Conservation (phyloP, 1,140 invertebrate species). For the Oncopeltus fasciatus region DNA sequence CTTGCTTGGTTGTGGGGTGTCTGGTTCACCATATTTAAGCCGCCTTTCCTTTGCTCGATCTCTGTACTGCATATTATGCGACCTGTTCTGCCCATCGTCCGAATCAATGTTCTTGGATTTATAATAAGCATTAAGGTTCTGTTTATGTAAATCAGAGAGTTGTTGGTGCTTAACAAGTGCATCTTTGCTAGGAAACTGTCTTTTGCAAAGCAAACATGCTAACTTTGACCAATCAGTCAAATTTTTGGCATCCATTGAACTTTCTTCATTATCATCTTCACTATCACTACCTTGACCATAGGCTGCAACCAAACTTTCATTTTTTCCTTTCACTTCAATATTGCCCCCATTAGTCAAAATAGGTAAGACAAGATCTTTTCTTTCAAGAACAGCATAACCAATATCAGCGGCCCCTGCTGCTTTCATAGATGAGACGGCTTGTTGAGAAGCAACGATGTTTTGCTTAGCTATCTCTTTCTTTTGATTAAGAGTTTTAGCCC, state of each 20-base stretch:
- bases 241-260: slow-evolving; percentile 28
- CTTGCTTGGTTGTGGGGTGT: slow-evolving; percentile 56
- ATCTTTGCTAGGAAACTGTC: slow-evolving; percentile 82
- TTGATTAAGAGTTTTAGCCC: slow-evolving; percentile 94
- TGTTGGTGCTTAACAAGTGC: slow-evolving; percentile 80
- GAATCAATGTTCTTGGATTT: slow-evolving; percentile 36
- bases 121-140: slow-evolving; percentile 65
- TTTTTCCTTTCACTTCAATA: slow-evolving; percentile 1
- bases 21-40: slow-evolving; percentile 81
- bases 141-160: slow-evolving; percentile 88
- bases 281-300: slow-evolving; percentile 57
- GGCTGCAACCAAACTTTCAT: slow-evolving; percentile 46
- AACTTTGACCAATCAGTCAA: slow-evolving; percentile 74
- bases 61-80: slow-evolving; percentile 60
- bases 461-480: slow-evolving; percentile 77
- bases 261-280: slow-evolving; percentile 36
- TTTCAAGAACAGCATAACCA: slow-evolving; percentile 74
- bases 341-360: slow-evolving; percentile 9
- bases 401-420: slow-evolving; percentile 67
- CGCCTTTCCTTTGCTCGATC: slow-evolving; percentile 92
- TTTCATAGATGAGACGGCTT: slow-evolving; percentile 22
- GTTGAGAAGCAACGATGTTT: slow-evolving; percentile 41
- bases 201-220: slow-evolving; percentile 88
- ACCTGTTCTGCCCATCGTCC: slow-evolving; percentile 36
- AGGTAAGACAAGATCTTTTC: slow-evolving; percentile 19